These are phyloP conservation scores for Lipotes vexillifer DNA, from an alignment of 2,113 vertebrate species.

Conservation along the genomic window DNA sequence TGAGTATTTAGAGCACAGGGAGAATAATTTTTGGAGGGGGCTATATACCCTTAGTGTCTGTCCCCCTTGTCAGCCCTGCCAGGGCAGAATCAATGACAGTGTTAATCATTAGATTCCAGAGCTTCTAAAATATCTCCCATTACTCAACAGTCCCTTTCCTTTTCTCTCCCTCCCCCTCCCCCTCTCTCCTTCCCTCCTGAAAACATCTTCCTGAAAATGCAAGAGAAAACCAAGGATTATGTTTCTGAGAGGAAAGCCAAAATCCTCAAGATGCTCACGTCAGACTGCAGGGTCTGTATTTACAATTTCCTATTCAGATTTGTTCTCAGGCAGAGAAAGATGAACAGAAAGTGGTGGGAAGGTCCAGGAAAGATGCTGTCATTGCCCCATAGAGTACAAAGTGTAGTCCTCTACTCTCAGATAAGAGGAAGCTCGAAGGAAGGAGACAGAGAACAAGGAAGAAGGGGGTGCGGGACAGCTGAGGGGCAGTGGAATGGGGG, in stretches of 20 bases:
- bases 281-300: not conserved
- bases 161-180: too few relatives aligned
- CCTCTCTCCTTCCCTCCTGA: not conserved
- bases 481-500: not conserved
- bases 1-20: not conserved
- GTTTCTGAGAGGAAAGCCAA: not conserved
- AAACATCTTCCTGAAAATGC: not conserved
- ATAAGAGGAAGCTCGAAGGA: not conserved
- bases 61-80: not conserved
- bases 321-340: not conserved
- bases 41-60: fast-evolving
- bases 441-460: not conserved
- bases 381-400: not conserved
- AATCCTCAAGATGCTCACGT: not conserved
- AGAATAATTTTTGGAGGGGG: fast-evolving
- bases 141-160: not conserved
- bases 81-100: not conserved
- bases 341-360: not conserved
- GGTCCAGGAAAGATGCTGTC: not conserved
- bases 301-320: not conserved
- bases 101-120: not conserved
- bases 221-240: not conserved
- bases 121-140: not conserved
- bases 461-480: fast-evolving
- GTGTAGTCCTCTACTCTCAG: not conserved